Base-by-base conservation (phyloP, 2,113 vertebrate species). In the Corythaixoides concolor region DNA sequence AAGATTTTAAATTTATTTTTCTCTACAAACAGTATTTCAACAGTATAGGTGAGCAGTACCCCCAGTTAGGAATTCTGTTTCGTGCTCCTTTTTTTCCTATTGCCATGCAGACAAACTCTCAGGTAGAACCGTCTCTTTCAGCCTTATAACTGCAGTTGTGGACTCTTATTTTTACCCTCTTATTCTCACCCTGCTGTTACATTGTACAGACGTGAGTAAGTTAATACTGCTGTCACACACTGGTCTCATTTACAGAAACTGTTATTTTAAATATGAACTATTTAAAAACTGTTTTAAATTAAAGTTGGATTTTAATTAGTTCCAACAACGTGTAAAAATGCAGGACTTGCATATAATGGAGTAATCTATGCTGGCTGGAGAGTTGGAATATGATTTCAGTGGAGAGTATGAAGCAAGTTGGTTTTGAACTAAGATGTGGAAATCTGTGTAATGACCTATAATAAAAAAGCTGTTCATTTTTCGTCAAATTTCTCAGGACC, bases 31-130 rank as follows among this genome's bases (percentile, higher is more conserved):
- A 53, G 6, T 58, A 33, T 88, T 80, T 92, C 24, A 77, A 39
- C 23, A 50, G 11, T 66, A 9, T 83, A 15, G 55, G 12, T 56
- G 60, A 85, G 52, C 49, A 47, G 15, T 74, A 32, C 4, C 53
- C 15, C n/a, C 16, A 24, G 39, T 59, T 56, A 52, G 62, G 39
- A 85, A 32, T 72, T 72, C 14, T 76, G 14, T 11, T 85, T 82
- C 0, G 0, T 52, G 30, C 60, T 75, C 4, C 28, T 50, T 62
- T 53, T 77, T 50, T 69, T 58, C 17, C 32, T 75, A 0, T 58
- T 66, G 53, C 18, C 8, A 3, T 26, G 18, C 39, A 72, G 41
- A 33, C 41, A 27, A 10, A 23, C 33, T 74, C 33, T 47, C 9
- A 37, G 60, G 49, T 47, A 56, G 47, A 70, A 37, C 28, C 5